Percentiles rank a stretch among this genome's conserved stretches.
Conservation (phyloP, 37 sponge, comb jelly and placozoan species). For the Lycopodina hypogea region DNA sequence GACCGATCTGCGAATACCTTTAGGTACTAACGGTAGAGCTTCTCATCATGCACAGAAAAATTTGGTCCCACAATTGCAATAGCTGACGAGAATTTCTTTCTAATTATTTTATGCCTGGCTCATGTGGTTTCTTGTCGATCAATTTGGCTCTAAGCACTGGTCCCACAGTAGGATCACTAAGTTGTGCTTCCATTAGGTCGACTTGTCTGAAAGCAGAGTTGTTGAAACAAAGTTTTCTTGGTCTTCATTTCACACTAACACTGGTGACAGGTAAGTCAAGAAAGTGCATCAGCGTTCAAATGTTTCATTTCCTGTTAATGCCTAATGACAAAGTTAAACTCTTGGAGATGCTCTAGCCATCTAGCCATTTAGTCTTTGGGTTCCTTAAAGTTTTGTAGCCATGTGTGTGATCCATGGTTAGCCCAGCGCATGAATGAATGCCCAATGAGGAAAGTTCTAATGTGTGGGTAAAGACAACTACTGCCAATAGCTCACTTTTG, state of each 20-base stretch:
- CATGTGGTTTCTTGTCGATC: neutral
- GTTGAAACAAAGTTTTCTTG: neutral
- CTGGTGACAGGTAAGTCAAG: neutral
- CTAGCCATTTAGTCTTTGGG: constrained; percentile 19
- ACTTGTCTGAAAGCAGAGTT: neutral
- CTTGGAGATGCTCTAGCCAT: constrained; percentile 13
- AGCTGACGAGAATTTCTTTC: neutral
- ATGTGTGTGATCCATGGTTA: constrained; percentile 14
- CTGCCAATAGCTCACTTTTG: neutral
- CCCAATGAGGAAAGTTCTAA: constrained; percentile 1
- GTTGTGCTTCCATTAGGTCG: neutral
- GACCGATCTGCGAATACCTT: neutral
- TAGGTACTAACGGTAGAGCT: neutral
- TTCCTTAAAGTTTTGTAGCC: constrained; percentile 22
- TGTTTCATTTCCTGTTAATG: neutral
- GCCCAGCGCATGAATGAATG: neutral
- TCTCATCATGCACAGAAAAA: neutral
- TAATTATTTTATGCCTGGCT: neutral
- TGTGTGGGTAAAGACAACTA: neutral
- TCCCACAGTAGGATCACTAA: neutral
- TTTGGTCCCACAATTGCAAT: neutral
- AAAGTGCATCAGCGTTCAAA: neutral
- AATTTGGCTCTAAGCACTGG: neutral
- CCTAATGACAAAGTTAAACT: neutral
- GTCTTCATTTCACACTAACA: neutral